A percentile compares a stretch with the other conserved stretches of the same genome.
phyloP scores from a whole-genome alignment of 2,113 vertebrate genomes.

The Hydropotes inermis region DNA sequence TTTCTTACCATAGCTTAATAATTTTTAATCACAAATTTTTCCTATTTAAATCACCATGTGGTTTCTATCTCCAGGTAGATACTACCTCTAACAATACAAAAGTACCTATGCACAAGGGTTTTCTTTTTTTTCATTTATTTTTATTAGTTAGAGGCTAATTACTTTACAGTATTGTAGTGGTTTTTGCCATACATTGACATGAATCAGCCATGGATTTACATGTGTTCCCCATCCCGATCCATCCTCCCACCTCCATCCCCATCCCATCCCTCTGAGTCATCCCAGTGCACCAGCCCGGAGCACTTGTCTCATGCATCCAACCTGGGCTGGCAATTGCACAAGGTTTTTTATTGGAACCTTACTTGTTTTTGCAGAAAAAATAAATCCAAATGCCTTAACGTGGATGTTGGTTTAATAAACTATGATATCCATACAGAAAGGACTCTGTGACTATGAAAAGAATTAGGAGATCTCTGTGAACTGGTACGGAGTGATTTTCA shows the following conservation, averaged over 20 bases:
- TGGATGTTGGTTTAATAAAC: not conserved
- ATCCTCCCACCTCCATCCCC: accelerated
- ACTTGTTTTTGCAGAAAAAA: not conserved
- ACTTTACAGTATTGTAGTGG: no score
- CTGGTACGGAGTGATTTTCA: not conserved
- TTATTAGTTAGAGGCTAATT: no score
- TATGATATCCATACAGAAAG: not conserved
- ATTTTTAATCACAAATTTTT: not conserved
- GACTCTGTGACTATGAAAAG: not conserved
- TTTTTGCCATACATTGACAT: no score
- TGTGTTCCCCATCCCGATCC: no score
- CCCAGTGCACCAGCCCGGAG: no score
- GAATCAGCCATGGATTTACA: no score
- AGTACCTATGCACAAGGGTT: not conserved
- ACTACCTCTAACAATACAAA: not conserved
- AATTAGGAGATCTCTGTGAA: not conserved
- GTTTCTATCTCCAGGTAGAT: not conserved
- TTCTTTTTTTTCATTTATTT: not conserved
- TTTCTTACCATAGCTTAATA: not conserved
- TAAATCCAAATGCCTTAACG: not conserved
- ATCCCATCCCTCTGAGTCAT: no score
- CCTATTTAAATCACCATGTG: not conserved
- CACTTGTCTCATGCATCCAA: no score
- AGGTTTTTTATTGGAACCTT: not conserved
- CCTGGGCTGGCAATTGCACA: no score